Conservation (phyloP, 2,888 invertebrate species). For the Synergus laeviventris region DNA sequence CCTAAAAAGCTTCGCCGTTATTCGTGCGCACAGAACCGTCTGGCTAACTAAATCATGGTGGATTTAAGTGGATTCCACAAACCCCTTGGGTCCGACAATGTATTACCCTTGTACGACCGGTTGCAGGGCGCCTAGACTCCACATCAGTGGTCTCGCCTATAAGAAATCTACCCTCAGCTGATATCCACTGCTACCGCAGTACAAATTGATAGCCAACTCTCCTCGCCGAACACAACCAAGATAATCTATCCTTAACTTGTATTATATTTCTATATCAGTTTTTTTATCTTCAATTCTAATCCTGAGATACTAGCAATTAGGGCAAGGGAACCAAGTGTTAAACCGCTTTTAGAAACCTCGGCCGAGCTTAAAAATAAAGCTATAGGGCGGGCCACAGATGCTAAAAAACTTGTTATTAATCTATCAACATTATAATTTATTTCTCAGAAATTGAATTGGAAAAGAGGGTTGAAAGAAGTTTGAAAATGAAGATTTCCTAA, state of each 20-base stretch:
- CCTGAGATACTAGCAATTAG: neutral
- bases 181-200: conserved; percentile 39
- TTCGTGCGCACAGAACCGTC: conserved; percentile 60
- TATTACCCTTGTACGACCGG: conserved; percentile 68
- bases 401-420: no score
- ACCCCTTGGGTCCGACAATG: conserved; percentile 70
- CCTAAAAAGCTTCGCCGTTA: conserved; percentile 68
- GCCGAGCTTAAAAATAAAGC: neutral
- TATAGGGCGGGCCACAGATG: no score
- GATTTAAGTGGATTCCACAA: conserved; percentile 74
- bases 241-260: neutral
- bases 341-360: neutral
- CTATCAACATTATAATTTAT: no score
- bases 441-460: no score
- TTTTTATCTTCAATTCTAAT: neutral
- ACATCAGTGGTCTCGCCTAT: conserved; percentile 52
- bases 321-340: neutral
- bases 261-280: neutral
- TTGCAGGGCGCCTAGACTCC: conserved; percentile 55
- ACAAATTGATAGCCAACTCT: conserved; percentile 29
- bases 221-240: neutral
- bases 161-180: conserved; percentile 55
- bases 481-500: no score
- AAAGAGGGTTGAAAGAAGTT: no score
- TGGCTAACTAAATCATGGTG: conserved; percentile 72